Conservation (phyloP, 1,140 invertebrate species). For the Odontomachus brunneus region DNA sequence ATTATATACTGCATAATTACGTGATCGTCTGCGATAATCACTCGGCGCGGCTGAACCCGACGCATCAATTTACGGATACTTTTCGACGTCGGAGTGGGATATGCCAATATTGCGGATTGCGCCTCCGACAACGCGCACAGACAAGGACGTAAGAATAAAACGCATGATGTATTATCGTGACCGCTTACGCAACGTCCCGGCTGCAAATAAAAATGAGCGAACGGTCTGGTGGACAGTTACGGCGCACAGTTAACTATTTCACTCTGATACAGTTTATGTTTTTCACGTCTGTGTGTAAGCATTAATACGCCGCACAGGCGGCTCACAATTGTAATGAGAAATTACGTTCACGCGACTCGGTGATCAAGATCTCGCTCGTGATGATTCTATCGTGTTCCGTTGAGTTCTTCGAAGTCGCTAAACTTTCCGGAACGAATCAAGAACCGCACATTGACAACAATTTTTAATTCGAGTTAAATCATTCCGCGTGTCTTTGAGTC, state of each 20-base stretch:
- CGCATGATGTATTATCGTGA: constrained; percentile 61
- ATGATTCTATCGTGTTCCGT: neutral
- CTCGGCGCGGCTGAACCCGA: constrained; percentile 20
- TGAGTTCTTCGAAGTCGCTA: constrained; percentile 7
- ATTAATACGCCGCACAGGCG: constrained; percentile 6
- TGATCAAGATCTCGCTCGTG: constrained; percentile 51
- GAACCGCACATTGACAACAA: neutral
- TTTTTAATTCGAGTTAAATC: neutral
- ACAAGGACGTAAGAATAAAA: constrained; percentile 73
- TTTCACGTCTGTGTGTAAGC: constrained; percentile 32
- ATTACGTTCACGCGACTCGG: constrained; percentile 56
- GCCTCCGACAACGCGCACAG: constrained; percentile 43
- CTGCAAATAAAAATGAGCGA: constrained; percentile 67
- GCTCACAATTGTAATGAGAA: constrained; percentile 45
- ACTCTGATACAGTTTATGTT: constrained; percentile 36
- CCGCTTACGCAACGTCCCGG: constrained; percentile 64
- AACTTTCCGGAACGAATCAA: constrained; percentile 32
- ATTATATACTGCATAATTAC: constrained; percentile 48
- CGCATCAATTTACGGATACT: constrained; percentile 61
- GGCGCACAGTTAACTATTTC: constrained; percentile 22
- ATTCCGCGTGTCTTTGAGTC: neutral
- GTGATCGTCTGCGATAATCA: constrained; percentile 24
- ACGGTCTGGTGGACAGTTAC: neutral
- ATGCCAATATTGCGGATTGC: constrained; percentile 44
- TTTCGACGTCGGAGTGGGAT: constrained; percentile 46